phyloP scores from a whole-genome alignment of 2,113 vertebrate genomes.

The Anolis carolinensis region DNA sequence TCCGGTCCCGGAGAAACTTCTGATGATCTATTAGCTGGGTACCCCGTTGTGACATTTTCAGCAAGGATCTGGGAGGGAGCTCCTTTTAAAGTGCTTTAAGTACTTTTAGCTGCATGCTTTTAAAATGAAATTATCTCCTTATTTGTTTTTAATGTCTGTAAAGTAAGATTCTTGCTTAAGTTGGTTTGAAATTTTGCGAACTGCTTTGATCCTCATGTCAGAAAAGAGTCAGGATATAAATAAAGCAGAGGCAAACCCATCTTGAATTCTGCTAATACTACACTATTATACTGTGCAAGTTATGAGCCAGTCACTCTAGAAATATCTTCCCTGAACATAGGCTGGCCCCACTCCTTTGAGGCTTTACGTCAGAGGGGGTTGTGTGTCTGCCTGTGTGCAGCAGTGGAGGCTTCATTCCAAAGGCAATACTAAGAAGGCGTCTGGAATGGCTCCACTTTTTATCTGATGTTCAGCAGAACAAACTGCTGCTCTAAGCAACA shows the following conservation, averaged over 20 bases:
- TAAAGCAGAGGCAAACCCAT: not conserved
- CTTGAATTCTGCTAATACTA: not conserved
- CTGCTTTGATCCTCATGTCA: no score
- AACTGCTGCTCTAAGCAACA: not conserved
- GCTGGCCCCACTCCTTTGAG: not conserved
- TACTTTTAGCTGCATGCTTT: no score
- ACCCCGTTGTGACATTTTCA: no score
- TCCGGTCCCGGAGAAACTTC: no score
- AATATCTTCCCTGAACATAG: not conserved
- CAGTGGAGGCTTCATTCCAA: not conserved
- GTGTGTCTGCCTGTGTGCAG: not conserved
- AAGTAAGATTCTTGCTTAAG: no score
- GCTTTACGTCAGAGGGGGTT: not conserved
- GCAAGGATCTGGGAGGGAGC: no score
- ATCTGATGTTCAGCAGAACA: constrained; percentile 16
- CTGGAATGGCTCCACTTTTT: constrained; percentile 15
- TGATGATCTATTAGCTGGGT: no score
- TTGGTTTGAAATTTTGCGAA: no score
- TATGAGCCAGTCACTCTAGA: not conserved
- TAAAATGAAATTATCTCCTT: no score
- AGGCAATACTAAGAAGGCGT: not conserved
- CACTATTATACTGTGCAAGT: not conserved
- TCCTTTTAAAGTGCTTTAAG: no score
- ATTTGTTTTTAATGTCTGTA: no score
- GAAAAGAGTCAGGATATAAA: no score